These are phyloP conservation scores for Kuschelorhynchus macadamiae DNA, from an alignment of 2,888 invertebrate genomes.

Conservation along the genomic window DNA sequence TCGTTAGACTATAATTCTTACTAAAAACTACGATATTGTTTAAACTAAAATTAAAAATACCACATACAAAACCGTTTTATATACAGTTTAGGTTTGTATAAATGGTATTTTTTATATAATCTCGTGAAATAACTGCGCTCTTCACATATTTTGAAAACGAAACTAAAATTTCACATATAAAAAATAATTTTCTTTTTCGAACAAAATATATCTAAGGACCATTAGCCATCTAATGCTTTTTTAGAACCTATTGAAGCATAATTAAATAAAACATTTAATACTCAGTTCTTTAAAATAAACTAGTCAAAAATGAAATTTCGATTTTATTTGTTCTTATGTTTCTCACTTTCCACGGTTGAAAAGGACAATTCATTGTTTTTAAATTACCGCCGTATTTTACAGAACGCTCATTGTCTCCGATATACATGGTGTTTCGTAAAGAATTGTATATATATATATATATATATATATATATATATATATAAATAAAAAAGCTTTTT, in stretches of 20 bases:
- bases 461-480: too few relatives aligned
- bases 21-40: constrained; percentile 32
- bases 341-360: too few relatives aligned
- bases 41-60: constrained; percentile 32
- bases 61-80: constrained; percentile 27
- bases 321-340: too few relatives aligned
- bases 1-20: constrained; percentile 25
- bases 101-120: constrained; percentile 36
- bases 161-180: constrained; percentile 4
- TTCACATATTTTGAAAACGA: background rate
- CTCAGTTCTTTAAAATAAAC: too few relatives aligned
- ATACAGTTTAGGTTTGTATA: constrained; percentile 39
- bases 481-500: too few relatives aligned
- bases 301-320: too few relatives aligned
- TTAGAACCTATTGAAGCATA: background rate
- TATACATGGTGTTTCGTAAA: too few relatives aligned
- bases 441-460: too few relatives aligned
- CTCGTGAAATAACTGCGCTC: constrained; percentile 42
- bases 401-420: too few relatives aligned
- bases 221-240: constrained; percentile 21
- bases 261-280: too few relatives aligned
- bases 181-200: constrained; percentile 6
- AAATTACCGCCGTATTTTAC: too few relatives aligned
- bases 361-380: too few relatives aligned
- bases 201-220: background rate